Conservation (phyloP, 2,113 vertebrate species). For the Pomatostomus ruficeps region DNA sequence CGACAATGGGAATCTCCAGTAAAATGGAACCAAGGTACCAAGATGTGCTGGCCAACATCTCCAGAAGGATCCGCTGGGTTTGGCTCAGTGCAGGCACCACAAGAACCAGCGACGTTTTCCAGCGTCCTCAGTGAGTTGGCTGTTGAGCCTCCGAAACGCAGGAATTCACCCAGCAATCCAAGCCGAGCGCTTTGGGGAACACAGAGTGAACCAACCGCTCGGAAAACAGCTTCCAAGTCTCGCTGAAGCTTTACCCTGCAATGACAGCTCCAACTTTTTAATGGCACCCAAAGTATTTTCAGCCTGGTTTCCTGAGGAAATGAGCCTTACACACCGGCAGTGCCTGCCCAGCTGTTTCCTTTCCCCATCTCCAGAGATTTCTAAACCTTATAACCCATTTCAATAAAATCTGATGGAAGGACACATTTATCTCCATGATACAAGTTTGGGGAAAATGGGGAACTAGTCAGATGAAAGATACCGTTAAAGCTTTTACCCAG, state of each 20-base stretch:
- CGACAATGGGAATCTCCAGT: not conserved
- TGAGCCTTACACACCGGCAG: not conserved
- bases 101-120: not conserved
- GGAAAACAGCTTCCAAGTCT: not conserved
- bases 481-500: not conserved
- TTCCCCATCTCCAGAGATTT: conserved; percentile 1
- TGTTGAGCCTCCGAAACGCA: not conserved
- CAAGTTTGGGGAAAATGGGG: not conserved
- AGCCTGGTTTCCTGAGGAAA: conserved; percentile 44
- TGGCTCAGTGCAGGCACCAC: not conserved
- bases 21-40: not conserved
- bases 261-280: conserved; percentile 22
- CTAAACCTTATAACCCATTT: conserved; percentile 28
- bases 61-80: not conserved
- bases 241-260: not conserved
- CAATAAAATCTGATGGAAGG: conserved; percentile 23
- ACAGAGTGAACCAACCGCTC: not conserved
- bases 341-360: not conserved
- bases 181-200: not conserved
- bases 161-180: not conserved
- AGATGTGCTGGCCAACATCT: not conserved
- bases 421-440: conserved; percentile 16
- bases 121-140: accelerated
- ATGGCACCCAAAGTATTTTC: not conserved
- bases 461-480: conserved; percentile 6